A percentile compares a stretch with the other conserved stretches of the same genome.
Evolutionary conservation across 2,113 vertebrate species (phyloP).

Genomic region (Taxidea taxus): DNA sequence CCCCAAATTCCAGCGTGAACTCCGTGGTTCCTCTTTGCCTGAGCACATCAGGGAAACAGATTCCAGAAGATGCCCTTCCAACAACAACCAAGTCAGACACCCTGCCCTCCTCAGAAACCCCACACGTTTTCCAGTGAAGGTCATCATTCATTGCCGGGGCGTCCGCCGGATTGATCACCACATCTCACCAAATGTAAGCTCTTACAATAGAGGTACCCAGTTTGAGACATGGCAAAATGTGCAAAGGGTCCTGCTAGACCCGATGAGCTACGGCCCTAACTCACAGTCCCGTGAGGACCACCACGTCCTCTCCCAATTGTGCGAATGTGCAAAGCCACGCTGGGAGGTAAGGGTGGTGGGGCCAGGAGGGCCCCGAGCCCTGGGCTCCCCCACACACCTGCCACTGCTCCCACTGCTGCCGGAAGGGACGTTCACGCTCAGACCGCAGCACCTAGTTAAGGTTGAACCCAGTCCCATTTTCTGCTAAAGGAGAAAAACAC

Average conservation of each 20-base stretch:
- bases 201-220: not conserved
- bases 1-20: accelerated
- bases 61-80: not conserved
- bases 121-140: not conserved
- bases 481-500: not conserved
- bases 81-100: not conserved
- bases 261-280: no score
- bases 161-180: not conserved
- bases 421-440: not conserved
- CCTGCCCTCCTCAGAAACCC: not conserved
- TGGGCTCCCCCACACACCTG: not conserved
- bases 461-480: not conserved
- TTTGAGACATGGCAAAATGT: not conserved
- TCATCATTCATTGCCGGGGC: not conserved
- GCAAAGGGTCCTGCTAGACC: not conserved
- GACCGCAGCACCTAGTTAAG: not conserved
- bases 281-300: no score
- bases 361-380: not conserved
- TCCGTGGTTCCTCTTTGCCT: not conserved
- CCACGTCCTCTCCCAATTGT: accelerated
- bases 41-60: not conserved
- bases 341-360: accelerated
- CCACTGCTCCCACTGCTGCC: not conserved
- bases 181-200: not conserved
- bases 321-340: not conserved